These are phyloP conservation scores for Cosmia trapezina DNA, from an alignment of 2,888 invertebrate species.

Conservation along the genomic window DNA sequence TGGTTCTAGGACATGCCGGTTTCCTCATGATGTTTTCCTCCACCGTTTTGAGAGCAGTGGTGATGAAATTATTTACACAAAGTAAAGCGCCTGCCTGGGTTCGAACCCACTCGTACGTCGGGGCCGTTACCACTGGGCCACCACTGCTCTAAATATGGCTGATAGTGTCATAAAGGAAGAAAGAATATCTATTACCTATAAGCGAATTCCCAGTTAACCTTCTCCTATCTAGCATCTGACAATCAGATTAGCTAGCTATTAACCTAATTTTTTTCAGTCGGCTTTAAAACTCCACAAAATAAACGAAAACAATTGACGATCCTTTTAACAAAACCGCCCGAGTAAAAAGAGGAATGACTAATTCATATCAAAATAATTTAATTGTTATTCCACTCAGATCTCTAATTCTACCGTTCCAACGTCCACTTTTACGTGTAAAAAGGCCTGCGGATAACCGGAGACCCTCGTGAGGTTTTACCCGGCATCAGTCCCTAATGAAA, in stretches of 20 bases:
- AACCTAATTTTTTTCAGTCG: neutral
- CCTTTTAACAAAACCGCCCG: slow-evolving; percentile 5
- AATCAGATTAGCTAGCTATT: neutral
- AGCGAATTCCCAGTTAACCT: neutral
- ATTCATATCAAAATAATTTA: slow-evolving; percentile 33
- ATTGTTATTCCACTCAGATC: slow-evolving; percentile 44
- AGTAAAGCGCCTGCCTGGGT: too few species aligned
- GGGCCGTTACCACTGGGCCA: too few species aligned
- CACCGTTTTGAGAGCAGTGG: too few species aligned
- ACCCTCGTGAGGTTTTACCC: slow-evolving; percentile 41
- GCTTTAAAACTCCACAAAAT: neutral
- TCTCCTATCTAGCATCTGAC: too few species aligned
- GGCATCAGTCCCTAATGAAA: slow-evolving; percentile 64
- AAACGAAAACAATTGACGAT: slow-evolving; percentile 9
- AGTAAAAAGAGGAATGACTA: slow-evolving; percentile 5
- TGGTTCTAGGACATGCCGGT: too few species aligned
- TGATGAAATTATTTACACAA: too few species aligned
- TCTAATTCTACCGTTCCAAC: slow-evolving; percentile 17
- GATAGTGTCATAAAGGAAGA: neutral
- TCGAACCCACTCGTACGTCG: too few species aligned
- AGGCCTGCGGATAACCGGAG: slow-evolving; percentile 32
- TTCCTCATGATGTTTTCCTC: too few species aligned
- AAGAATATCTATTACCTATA: neutral
- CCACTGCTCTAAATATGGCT: neutral
- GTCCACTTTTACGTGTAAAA: slow-evolving; percentile 41